A percentile compares a stretch with the other conserved stretches of the same genome.
Evolutionary conservation across 2,797 vertebrate species (phyloP).

Genomic region (Sebastes nivosus): DNA sequence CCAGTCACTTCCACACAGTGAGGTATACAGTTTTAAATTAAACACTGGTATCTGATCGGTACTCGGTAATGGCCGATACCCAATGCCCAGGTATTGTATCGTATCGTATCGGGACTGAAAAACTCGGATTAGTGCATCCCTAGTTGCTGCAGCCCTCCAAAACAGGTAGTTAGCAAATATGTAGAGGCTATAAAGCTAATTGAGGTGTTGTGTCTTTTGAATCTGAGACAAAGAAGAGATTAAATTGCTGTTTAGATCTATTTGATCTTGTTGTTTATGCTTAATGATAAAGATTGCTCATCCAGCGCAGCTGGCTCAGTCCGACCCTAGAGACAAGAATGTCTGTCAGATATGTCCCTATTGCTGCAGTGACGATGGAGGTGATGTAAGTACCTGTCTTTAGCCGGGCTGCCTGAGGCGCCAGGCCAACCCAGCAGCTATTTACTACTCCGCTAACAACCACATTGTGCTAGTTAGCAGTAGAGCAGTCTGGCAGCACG

Average conservation of each 20-base stretch:
- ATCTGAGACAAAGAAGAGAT: neutral
- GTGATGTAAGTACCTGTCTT: constrained; percentile 75
- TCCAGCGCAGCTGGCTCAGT: constrained; percentile 29
- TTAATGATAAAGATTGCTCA: constrained; percentile 18
- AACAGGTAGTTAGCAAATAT: constrained; percentile 6
- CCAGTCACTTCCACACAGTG: neutral
- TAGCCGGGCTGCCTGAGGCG: constrained; percentile 59
- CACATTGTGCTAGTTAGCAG: constrained; percentile 38
- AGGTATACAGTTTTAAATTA: neutral
- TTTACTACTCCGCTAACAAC: constrained; percentile 65
- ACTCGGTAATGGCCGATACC: neutral
- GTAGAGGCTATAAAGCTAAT: constrained; percentile 9
- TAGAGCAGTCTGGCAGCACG: constrained; percentile 39
- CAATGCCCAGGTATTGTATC: neutral
- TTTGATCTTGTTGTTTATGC: neutral
- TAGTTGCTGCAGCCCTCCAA: constrained; percentile 14
- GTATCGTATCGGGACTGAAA: neutral
- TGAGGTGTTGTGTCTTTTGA: constrained; percentile 4
- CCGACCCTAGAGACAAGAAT: constrained; percentile 24
- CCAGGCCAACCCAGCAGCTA: constrained; percentile 64
- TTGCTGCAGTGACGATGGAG: constrained; percentile 57
- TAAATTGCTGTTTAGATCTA: neutral
- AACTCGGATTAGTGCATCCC: neutral
- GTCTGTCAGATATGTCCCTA: constrained; percentile 32
- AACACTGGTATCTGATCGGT: neutral